Evolutionary conservation across 2,113 vertebrate species (phyloP), one percentile per base, ranked within the genome.

Genomic region (Regulus satrapa): DNA sequence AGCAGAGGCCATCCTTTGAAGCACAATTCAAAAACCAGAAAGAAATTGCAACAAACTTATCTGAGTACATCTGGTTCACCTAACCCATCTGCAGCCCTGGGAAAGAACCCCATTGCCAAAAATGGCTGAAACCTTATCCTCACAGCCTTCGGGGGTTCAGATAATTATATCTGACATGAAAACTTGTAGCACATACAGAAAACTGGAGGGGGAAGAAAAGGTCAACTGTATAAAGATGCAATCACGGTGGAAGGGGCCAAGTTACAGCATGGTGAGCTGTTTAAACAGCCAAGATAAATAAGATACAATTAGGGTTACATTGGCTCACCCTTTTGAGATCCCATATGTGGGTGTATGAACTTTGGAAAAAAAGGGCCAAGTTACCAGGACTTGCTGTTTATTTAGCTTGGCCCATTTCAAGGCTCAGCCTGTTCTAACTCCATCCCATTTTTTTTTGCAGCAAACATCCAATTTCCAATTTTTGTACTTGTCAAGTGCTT

Each of bases 101-200:
- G 93, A 96, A 97, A 95, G 93, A 96, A 88, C 93, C 92, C 75
- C 88, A 86, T 59, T 96, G 93, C 95, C 95, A 96, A 90, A 96
- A 96, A 88, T 78, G 92, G 82, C 89, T 97, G 96, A 97, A 97
- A 96, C 94, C 72, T 95, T 97, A 97, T 90, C 96, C 96, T 67
- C 63, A 92, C 75, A 96, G 95, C 95, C 95, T 96, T 93, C 93
- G n/a, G 94, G 94, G 90, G 94, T 96, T 95, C 95, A 86, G 90
- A 94, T 96, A 96, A 97, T 96, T 96, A 88, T 94, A 97, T 96
- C 91, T 93, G 94, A 96, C 96, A 95, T 92, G 92, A 96, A 97
- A 96, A 96, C 96, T 95, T 96, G 95, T 96, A 96, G 88, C 93
- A 97, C 93, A 88, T 83, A 92, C 85, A 88, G 91, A 96, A 96